phyloP scores from a whole-genome alignment of 2,113 vertebrate species.

The Syngnathus typhle region DNA sequence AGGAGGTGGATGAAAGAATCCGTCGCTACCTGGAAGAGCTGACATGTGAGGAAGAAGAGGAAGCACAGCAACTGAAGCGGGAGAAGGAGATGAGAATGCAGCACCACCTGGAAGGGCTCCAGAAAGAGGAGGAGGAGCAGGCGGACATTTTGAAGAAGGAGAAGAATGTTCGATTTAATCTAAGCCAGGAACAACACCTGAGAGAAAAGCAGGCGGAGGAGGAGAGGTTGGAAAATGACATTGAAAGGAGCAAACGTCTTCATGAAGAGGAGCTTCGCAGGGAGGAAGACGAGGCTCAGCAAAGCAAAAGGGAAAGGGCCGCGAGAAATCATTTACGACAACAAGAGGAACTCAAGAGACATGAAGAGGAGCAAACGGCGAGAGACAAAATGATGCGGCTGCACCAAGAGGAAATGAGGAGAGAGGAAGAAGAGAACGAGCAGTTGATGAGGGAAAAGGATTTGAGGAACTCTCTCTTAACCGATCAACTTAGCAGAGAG shows the following conservation, averaged over 20 bases:
- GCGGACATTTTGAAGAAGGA: background rate
- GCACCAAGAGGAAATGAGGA: background rate
- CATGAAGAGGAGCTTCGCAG: background rate
- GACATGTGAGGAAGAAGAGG: background rate
- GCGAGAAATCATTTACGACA: background rate
- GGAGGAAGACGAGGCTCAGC: background rate
- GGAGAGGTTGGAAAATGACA: background rate
- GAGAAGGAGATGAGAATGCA: background rate
- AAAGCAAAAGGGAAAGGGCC: background rate
- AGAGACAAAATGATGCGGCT: background rate
- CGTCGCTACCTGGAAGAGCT: background rate
- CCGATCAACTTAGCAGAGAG: background rate
- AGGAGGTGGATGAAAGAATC: background rate
- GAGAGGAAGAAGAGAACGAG: background rate
- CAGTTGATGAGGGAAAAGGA: background rate
- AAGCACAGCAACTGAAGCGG: background rate
- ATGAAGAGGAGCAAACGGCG: background rate
- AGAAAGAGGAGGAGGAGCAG: background rate
- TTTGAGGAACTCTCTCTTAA: background rate
- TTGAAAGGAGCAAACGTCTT: background rate
- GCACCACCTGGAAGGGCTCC: slow-evolving; percentile 18
- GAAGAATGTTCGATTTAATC: background rate
- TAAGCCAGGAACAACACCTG: background rate
- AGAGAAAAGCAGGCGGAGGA: background rate
- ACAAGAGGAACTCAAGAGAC: background rate